phyloP scores from a whole-genome alignment of 2,113 vertebrate species.

The Guaruba guarouba region DNA sequence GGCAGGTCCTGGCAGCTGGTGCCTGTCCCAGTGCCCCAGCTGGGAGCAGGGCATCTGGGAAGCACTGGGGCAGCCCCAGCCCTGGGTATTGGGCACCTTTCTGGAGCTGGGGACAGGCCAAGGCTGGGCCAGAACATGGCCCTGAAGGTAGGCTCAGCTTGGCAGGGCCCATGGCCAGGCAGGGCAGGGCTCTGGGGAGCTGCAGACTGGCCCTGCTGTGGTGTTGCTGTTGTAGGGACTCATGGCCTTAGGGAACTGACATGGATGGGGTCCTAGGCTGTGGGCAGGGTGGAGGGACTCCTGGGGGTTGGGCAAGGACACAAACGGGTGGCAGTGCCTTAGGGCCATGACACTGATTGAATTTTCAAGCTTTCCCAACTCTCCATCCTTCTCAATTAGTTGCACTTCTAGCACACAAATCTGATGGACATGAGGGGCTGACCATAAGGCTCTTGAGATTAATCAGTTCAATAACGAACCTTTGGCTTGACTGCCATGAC shows the following conservation, averaged over 20 bases:
- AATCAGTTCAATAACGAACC: not conserved
- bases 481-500: fast-evolving
- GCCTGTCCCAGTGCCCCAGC: not conserved
- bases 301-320: no score
- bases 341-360: not conserved
- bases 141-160: not conserved
- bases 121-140: not conserved
- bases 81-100: not conserved
- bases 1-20: not conserved
- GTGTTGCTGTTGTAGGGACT: not conserved
- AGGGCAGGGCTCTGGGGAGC: not conserved
- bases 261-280: not conserved
- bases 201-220: not conserved
- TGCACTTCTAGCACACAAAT: not conserved
- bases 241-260: not conserved
- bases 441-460: not conserved
- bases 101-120: not conserved
- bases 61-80: fast-evolving
- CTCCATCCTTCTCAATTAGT: not conserved
- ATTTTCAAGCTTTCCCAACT: not conserved
- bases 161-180: no score
- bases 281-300: not conserved
- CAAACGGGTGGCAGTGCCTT: not conserved
- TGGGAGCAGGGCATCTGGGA: not conserved
- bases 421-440: not conserved